Conservation (phyloP, 1,140 invertebrate species). For the Oppia nitens region DNA sequence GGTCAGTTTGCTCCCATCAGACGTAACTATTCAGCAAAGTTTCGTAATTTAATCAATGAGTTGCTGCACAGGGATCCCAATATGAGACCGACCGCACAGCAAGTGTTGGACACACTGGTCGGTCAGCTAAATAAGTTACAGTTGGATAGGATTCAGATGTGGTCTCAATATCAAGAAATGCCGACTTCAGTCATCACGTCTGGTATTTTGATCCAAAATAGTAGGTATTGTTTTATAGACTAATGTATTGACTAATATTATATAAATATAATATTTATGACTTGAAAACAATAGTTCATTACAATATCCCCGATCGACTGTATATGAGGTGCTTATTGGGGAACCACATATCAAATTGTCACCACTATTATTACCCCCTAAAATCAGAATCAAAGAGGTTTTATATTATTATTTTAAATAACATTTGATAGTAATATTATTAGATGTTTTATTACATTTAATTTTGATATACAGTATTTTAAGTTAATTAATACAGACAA, state of each 20-base stretch:
- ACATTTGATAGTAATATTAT: background rate
- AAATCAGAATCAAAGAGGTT: conserved; percentile 30
- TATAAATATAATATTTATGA: no score
- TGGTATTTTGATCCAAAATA: background rate
- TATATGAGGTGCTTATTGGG: conserved; percentile 39
- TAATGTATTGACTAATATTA: no score
- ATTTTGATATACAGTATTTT: no score
- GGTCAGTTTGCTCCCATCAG: conserved; percentile 38
- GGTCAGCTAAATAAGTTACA: background rate
- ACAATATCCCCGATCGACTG: conserved; percentile 31
- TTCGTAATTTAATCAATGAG: conserved; percentile 42
- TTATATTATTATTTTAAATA: no score
- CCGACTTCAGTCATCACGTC: background rate
- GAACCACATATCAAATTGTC: conserved; percentile 35
- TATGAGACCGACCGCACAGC: conserved; percentile 41
- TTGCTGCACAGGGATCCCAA: conserved; percentile 45
- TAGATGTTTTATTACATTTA: no score
- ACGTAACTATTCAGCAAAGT: conserved; percentile 43
- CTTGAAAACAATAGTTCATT: background rate
- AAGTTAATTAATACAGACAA: no score
- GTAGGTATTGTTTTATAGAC: no score
- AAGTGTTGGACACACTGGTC: conserved; percentile 35
- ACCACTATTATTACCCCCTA: conserved; percentile 38
- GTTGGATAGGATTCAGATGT: background rate
- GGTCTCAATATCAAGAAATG: background rate